Evolutionary conservation across 1,140 invertebrate genomes (phyloP).

Genomic region (Drosophila oshimai): DNA sequence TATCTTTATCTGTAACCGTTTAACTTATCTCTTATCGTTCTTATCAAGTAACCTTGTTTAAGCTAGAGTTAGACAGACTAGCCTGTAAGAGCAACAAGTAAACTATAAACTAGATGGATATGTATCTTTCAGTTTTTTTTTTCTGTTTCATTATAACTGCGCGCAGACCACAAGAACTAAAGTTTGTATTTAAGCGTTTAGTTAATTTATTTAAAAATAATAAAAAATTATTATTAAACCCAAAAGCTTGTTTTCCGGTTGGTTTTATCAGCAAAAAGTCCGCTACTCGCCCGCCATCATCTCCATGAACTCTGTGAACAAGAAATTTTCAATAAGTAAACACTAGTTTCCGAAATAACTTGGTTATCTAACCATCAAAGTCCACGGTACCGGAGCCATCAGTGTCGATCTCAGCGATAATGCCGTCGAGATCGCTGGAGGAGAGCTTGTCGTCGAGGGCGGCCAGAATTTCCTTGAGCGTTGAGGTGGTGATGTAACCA

Average conservation of each 20-base stretch:
- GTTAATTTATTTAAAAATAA: constrained; percentile 77
- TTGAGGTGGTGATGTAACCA: constrained; percentile 95
- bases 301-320: constrained; percentile 90
- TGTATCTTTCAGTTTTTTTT: constrained; percentile 33
- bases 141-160: constrained; percentile 45
- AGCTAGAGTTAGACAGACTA: constrained; percentile 30
- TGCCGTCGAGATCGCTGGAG: constrained; percentile 92
- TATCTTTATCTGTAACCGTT: constrained; percentile 38
- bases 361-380: constrained; percentile 87
- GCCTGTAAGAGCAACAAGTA: constrained; percentile 18
- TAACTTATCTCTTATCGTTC: constrained; percentile 51
- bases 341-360: too few species aligned
- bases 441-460: constrained; percentile 95
- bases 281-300: constrained; percentile 90
- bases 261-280: constrained; percentile 28
- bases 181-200: constrained; percentile 72
- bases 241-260: constrained; percentile 36
- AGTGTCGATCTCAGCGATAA: constrained; percentile 96
- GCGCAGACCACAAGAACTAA: constrained; percentile 54
- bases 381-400: constrained; percentile 96
- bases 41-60: constrained; percentile 43
- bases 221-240: constrained; percentile 72
- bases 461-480: constrained; percentile 94
- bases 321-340: neutral
- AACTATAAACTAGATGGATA: constrained; percentile 4